phyloP scores from a whole-genome alignment of 2,113 vertebrate species.

The Bos javanicus region DNA sequence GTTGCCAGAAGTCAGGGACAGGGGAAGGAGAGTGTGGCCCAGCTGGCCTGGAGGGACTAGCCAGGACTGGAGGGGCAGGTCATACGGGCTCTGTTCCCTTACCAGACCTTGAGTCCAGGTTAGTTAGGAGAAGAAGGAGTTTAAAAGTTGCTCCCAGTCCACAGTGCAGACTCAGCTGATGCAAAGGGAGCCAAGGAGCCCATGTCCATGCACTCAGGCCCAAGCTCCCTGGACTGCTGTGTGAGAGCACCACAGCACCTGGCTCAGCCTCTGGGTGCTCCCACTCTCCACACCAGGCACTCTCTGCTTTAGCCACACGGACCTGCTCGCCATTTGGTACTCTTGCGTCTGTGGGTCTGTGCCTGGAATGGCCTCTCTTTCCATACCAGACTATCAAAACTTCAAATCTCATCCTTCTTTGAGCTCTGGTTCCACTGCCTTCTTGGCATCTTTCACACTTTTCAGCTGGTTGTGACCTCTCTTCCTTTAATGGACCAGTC shows the following conservation, averaged over 20 bases:
- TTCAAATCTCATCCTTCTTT: background rate
- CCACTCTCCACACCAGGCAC: background rate
- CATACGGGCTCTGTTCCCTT: background rate
- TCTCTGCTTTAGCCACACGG: background rate
- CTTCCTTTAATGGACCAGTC: background rate
- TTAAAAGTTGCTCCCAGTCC: background rate
- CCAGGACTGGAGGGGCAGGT: background rate
- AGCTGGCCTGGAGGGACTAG: background rate
- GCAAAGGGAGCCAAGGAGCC: background rate
- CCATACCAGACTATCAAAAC: background rate
- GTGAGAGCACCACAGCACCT: background rate
- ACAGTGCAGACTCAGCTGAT: background rate
- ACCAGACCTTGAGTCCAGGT: background rate
- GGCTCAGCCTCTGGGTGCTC: background rate
- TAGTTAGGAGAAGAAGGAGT: background rate
- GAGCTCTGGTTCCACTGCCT: background rate
- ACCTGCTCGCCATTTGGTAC: background rate
- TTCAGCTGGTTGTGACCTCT: background rate
- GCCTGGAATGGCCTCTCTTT: background rate
- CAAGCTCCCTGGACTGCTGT: rapidly evolving
- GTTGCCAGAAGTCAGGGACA: background rate
- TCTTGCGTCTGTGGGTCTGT: background rate
- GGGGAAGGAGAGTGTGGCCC: background rate
- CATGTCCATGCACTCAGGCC: rapidly evolving
- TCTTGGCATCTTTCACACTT: background rate